phyloP scores from a whole-genome alignment of 2,888 invertebrate species.

The Lordiphosa fenestrarum region DNA sequence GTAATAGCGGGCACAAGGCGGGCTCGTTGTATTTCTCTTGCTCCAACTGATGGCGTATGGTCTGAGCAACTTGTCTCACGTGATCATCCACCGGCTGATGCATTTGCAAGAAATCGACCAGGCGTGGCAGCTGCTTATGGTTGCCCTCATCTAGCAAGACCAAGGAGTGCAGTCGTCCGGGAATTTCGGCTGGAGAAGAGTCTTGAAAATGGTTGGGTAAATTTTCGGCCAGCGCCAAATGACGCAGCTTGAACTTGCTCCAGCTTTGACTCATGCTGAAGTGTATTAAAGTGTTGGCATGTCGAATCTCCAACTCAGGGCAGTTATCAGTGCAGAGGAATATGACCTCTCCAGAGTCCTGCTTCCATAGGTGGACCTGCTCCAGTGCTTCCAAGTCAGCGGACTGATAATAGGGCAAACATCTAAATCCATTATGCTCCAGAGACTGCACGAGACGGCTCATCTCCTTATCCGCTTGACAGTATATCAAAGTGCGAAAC shows the following conservation, averaged over 20 bases:
- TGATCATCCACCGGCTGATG: slow-evolving; percentile 40
- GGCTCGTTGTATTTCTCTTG: slow-evolving; percentile 5
- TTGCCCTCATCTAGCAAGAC: slow-evolving; percentile 47
- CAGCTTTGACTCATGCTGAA: slow-evolving; percentile 45
- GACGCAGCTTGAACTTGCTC: slow-evolving; percentile 51
- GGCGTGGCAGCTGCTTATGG: slow-evolving; percentile 45
- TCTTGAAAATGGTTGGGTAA: slow-evolving; percentile 20
- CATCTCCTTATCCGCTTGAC: slow-evolving; percentile 42
- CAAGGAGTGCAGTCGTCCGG: slow-evolving; percentile 18
- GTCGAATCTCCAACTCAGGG: slow-evolving; percentile 49
- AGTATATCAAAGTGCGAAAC: slow-evolving; percentile 46
- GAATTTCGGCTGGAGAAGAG: background rate
- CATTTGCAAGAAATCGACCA: slow-evolving; percentile 46
- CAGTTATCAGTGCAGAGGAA: slow-evolving; percentile 53
- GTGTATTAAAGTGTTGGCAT: slow-evolving; percentile 51
- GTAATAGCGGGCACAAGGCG: slow-evolving; percentile 32
- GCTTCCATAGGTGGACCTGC: slow-evolving; percentile 36
- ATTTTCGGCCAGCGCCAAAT: slow-evolving; percentile 35
- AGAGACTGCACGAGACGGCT: slow-evolving; percentile 17
- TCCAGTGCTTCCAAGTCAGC: slow-evolving; percentile 20
- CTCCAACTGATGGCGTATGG: slow-evolving; percentile 34
- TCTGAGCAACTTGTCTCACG: slow-evolving; percentile 26
- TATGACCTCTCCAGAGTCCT: slow-evolving; percentile 19
- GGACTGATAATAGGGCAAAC: slow-evolving; percentile 48
- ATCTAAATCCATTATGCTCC: slow-evolving; percentile 3